Evolutionary conservation across 2,888 invertebrate genomes (phyloP).

Genomic region (Rhorus exstirpatorius): DNA sequence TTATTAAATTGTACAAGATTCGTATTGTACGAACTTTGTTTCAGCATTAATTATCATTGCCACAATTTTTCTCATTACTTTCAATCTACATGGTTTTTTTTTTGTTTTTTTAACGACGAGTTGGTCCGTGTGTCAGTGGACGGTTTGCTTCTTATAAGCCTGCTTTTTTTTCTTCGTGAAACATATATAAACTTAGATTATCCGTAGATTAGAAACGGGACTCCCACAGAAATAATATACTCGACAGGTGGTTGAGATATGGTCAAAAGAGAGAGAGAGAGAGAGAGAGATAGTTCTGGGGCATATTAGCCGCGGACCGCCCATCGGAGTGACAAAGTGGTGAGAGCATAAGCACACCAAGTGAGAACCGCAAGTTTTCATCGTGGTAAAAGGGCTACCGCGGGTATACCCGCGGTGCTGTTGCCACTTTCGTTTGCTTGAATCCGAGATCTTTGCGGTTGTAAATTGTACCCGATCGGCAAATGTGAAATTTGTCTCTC

Average conservation of each 20-base stretch:
- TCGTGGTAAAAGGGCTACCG: conserved; percentile 33
- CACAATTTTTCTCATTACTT: too few species aligned
- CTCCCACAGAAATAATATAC: conserved; percentile 66
- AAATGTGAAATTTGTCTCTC: too few species aligned
- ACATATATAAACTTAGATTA: conserved; percentile 60
- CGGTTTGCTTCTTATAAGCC: not conserved
- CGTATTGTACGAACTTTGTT: too few species aligned
- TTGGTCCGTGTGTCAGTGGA: not conserved
- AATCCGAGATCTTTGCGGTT: too few species aligned
- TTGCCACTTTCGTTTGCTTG: too few species aligned
- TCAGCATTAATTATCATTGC: not conserved
- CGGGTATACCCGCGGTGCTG: conserved; percentile 6
- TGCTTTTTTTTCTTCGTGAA: not conserved
- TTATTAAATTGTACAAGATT: not conserved
- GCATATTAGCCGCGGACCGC: conserved; percentile 70
- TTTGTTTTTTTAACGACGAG: not conserved
- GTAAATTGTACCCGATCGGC: too few species aligned
- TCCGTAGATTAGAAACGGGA: conserved; percentile 65
- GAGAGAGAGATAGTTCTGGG: conserved; percentile 23
- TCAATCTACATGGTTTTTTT: not conserved
- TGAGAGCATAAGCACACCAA: conserved; percentile 40
- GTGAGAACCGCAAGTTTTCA: conserved; percentile 54
- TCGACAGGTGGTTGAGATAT: conserved; percentile 72
- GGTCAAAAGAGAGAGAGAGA: conserved; percentile 31
- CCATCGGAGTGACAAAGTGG: conserved; percentile 69